These are phyloP conservation scores for Podarcis muralis DNA, from an alignment of 2,113 vertebrate genomes.

Conservation along the genomic window DNA sequence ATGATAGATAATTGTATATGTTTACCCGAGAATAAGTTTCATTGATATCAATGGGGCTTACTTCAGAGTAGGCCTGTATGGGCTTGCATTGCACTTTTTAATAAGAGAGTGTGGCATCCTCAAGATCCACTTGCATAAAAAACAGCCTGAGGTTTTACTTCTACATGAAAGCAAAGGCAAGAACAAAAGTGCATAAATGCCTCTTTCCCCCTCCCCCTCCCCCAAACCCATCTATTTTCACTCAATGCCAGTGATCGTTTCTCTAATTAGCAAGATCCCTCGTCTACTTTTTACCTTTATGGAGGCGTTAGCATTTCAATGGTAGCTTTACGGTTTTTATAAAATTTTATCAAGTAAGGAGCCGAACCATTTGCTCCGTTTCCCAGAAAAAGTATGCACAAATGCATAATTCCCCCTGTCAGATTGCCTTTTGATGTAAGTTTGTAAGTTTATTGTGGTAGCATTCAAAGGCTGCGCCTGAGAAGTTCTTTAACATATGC, in stretches of 20 bases:
- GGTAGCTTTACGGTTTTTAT: constrained; percentile 44
- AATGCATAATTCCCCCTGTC: constrained; percentile 66
- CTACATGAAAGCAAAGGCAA: neutral
- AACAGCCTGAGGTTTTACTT: neutral
- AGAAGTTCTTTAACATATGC: constrained; percentile 85
- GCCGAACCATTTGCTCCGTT: constrained; percentile 66
- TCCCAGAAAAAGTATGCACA: constrained; percentile 68
- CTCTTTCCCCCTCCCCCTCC: neutral
- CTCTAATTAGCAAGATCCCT: constrained; percentile 36
- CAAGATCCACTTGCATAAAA: neutral
- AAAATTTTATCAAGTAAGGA: constrained; percentile 58
- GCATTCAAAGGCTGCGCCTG: constrained; percentile 80
- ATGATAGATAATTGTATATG: too few species aligned
- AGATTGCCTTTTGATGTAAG: constrained; percentile 78
- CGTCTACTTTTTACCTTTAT: constrained; percentile 48
- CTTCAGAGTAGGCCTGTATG: neutral
- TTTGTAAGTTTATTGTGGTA: constrained; percentile 81
- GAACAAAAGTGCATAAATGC: neutral
- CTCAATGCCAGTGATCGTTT: constrained; percentile 20
- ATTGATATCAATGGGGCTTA: neutral
- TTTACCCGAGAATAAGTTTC: neutral
- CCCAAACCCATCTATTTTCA: neutral
- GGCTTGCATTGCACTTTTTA: neutral
- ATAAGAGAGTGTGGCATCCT: neutral
- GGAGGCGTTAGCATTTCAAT: constrained; percentile 54